phyloP scores from a whole-genome alignment of 92 coral and sea anemone species.

The Muricea muricata region DNA sequence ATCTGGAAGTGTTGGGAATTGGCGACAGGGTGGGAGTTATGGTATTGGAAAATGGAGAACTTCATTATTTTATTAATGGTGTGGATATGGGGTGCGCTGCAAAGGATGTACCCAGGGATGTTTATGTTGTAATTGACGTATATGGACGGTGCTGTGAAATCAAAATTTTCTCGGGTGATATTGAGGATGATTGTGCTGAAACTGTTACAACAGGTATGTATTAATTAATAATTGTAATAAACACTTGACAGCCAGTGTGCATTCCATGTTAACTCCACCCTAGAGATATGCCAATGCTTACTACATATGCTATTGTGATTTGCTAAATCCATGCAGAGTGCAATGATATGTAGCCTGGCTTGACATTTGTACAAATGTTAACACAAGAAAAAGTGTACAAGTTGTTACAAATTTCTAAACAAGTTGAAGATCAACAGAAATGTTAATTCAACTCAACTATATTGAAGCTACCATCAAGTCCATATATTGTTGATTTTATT shows the following conservation, averaged over 20 bases:
- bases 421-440: too few species aligned
- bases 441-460: too few species aligned
- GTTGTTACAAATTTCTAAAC: too few species aligned
- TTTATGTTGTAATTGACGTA: constrained; percentile 88
- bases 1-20: constrained; percentile 82
- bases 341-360: too few species aligned
- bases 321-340: too few species aligned
- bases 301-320: too few species aligned
- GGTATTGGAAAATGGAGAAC: constrained; percentile 64
- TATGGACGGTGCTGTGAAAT: constrained; percentile 95
- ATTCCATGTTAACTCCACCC: too few species aligned
- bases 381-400: too few species aligned
- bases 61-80: constrained; percentile 95
- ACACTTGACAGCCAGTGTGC: neutral
- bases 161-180: constrained; percentile 58
- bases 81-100: constrained; percentile 91
- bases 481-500: too few species aligned
- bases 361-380: too few species aligned
- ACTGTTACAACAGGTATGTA: neutral
- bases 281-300: too few species aligned
- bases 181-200: constrained; percentile 31
- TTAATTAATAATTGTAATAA: neutral
- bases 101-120: constrained; percentile 71
- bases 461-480: too few species aligned
- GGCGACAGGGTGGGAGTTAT: constrained; percentile 89